Evolutionary conservation across 2,888 invertebrate genomes (phyloP).

Genomic region (Barypeithes pellucidus): DNA sequence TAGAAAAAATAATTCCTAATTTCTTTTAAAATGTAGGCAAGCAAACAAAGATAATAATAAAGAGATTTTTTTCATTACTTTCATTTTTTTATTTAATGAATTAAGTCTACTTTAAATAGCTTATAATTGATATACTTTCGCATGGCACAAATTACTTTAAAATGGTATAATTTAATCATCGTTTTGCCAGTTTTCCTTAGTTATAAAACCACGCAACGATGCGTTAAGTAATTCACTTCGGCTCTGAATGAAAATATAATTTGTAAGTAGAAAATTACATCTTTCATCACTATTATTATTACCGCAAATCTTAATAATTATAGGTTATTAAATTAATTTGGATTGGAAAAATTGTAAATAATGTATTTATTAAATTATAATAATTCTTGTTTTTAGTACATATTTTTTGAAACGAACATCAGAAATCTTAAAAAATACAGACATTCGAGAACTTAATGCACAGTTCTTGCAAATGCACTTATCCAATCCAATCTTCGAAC

Average conservation of each 20-base stretch:
- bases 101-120: constrained; percentile 13
- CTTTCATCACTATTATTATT: not conserved
- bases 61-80: not conserved
- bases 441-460: no score
- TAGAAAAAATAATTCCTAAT: no score
- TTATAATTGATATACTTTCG: constrained; percentile 14
- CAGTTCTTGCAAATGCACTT: no score
- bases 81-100: not conserved
- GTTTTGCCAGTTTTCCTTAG: constrained; percentile 8
- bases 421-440: no score
- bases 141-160: not conserved
- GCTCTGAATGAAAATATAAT: not conserved
- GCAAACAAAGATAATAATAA: not conserved
- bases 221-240: constrained; percentile 2
- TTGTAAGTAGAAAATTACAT: not conserved
- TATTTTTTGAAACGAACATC: not conserved
- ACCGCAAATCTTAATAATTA: no score
- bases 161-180: not conserved
- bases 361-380: not conserved
- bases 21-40: no score
- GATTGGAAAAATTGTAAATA: no score
- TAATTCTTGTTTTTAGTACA: not conserved
- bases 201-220: not conserved
- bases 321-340: no score
- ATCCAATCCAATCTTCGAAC: no score